Evolutionary conservation across 1,140 invertebrate species (phyloP).

Genomic region (Zaprionus kolodkinae): DNA sequence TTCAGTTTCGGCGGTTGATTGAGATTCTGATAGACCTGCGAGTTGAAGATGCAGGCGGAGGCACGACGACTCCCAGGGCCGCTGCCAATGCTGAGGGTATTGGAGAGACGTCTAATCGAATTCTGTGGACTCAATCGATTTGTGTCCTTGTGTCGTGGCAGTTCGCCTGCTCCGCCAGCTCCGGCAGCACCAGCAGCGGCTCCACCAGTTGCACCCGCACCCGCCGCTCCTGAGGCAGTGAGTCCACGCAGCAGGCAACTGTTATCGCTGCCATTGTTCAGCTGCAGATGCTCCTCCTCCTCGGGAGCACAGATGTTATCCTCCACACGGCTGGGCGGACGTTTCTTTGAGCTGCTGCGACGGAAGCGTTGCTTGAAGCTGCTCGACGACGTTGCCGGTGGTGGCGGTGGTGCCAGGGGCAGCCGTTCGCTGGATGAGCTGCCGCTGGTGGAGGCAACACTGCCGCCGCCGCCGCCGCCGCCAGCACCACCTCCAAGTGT

Average conservation of each 20-base stretch:
- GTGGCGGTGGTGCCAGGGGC: conserved; percentile 44
- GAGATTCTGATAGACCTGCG: conserved; percentile 82
- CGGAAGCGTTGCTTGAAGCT: conserved; percentile 81
- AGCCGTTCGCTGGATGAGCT: conserved; percentile 68
- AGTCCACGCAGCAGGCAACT: conserved; percentile 50
- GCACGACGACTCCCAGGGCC: conserved; percentile 70
- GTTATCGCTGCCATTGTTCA: conserved; percentile 77
- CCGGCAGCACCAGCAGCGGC: not conserved
- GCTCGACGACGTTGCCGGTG: conserved; percentile 25
- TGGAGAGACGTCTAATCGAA: conserved; percentile 85
- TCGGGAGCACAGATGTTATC: conserved; percentile 36
- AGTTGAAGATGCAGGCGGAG: conserved; percentile 82
- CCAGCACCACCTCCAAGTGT: not conserved
- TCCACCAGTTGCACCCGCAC: not conserved
- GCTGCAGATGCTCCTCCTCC: conserved; percentile 64
- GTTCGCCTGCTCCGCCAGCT: not conserved
- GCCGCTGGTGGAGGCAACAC: conserved; percentile 58
- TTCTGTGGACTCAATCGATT: conserved; percentile 90
- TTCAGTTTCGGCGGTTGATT: conserved; percentile 78
- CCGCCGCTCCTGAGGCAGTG: conserved; percentile 3
- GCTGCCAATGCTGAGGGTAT: conserved; percentile 73
- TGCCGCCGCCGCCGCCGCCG: conserved; percentile 2
- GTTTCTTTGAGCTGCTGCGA: conserved; percentile 76
- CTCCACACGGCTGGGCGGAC: conserved; percentile 32
- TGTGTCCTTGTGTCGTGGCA: conserved; percentile 88